These are phyloP conservation scores for Halocaridina rubra DNA, from an alignment of 2,888 invertebrate genomes.

Conservation along the genomic window DNA sequence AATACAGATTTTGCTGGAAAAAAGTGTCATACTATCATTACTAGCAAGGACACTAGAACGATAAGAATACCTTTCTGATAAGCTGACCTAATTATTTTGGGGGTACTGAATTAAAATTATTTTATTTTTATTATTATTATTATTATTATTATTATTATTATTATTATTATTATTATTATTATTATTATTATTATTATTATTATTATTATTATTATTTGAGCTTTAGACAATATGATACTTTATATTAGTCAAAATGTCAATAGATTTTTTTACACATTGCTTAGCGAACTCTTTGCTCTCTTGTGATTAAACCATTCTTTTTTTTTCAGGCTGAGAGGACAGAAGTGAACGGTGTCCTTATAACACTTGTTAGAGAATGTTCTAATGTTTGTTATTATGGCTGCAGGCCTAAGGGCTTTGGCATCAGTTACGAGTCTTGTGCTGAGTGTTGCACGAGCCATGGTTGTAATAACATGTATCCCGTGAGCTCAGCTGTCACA, in stretches of 20 bases:
- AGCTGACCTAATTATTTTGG: no score
- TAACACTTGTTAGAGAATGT: slow-evolving; percentile 51
- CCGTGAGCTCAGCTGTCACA: neutral
- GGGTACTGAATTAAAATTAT: no score
- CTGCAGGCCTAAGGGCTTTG: slow-evolving; percentile 58
- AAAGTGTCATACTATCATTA: no score
- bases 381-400: slow-evolving; percentile 52
- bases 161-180: no score
- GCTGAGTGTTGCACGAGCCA: slow-evolving; percentile 51
- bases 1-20: no score
- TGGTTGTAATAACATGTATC: slow-evolving; percentile 57
- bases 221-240: neutral
- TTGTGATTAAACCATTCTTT: neutral
- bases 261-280: neutral
- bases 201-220: no score
- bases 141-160: no score
- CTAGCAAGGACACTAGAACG: no score
- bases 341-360: slow-evolving; percentile 61
- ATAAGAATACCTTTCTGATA: no score
- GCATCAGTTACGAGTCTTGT: slow-evolving; percentile 58
- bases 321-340: slow-evolving; percentile 54
- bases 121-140: no score
- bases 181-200: no score
- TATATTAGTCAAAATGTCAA: neutral
- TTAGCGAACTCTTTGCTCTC: neutral